phyloP scores from a whole-genome alignment of 2,888 invertebrate genomes.

The Antheraea assamensis region DNA sequence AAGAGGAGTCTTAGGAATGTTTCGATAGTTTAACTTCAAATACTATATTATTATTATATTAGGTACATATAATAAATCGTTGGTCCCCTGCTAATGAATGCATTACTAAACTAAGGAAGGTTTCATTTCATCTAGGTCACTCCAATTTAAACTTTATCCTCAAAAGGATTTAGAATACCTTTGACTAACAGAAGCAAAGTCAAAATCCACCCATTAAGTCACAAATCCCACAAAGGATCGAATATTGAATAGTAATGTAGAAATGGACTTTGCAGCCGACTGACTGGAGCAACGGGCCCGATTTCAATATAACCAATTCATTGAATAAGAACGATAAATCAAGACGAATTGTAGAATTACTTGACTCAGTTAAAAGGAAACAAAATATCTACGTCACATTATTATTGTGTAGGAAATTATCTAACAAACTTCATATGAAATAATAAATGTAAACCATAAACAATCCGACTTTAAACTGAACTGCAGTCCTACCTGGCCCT shows the following conservation, averaged over 20 bases:
- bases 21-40: too few relatives aligned
- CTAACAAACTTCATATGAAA: too few relatives aligned
- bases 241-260: constrained; percentile 29
- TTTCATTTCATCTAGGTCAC: neutral
- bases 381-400: neutral
- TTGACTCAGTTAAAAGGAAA: neutral
- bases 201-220: neutral
- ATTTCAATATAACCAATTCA: constrained; percentile 28
- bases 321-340: constrained; percentile 7
- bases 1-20: too few relatives aligned
- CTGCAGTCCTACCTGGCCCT: too few relatives aligned
- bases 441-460: too few relatives aligned
- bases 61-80: neutral
- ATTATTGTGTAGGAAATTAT: too few relatives aligned
- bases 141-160: constrained; percentile 2
- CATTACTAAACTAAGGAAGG: neutral
- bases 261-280: constrained; percentile 11
- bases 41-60: too few relatives aligned
- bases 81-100: too few relatives aligned
- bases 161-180: neutral
- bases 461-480: neutral
- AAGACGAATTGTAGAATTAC: neutral
- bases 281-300: constrained; percentile 15
- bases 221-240: constrained; percentile 22
- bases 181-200: neutral